Conservation (phyloP, 2,797 vertebrate genomes). For the Forpus xanthops region DNA sequence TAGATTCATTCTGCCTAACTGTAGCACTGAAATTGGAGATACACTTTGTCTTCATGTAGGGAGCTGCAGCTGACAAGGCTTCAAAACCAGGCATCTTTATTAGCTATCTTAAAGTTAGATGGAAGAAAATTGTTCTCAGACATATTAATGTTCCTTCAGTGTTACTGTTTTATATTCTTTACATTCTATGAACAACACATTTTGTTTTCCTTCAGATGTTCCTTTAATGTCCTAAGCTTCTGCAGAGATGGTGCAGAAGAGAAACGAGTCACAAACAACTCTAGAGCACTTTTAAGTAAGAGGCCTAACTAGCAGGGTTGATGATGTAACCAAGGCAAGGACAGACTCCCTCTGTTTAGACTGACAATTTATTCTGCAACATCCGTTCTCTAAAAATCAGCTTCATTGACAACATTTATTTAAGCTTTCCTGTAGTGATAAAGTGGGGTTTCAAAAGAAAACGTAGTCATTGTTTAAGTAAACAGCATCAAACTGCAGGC, state of each 20-base stretch:
- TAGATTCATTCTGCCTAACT: neutral
- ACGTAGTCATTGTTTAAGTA: neutral
- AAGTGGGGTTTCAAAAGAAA: neutral
- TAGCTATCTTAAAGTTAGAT: neutral
- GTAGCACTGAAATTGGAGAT: neutral
- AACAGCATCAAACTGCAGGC: neutral
- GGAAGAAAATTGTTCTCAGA: neutral
- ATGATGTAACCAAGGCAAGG: neutral
- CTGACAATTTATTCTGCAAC: neutral
- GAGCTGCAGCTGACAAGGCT: neutral
- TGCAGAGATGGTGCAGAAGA: neutral
- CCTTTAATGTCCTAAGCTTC: neutral
- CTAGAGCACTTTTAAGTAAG: neutral
- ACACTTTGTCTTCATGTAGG: neutral
- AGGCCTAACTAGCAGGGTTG: neutral
- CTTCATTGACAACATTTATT: neutral
- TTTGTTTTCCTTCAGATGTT: neutral
- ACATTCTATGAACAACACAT: neutral
- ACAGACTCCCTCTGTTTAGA: neutral
- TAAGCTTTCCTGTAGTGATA: neutral
- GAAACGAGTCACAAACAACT: neutral
- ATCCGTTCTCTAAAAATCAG: neutral
- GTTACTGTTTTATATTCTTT: neutral
- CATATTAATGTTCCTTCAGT: neutral
- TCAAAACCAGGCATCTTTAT: neutral